Evolutionary conservation across 2,113 vertebrate genomes (phyloP).

Genomic region (Lynx canadensis): DNA sequence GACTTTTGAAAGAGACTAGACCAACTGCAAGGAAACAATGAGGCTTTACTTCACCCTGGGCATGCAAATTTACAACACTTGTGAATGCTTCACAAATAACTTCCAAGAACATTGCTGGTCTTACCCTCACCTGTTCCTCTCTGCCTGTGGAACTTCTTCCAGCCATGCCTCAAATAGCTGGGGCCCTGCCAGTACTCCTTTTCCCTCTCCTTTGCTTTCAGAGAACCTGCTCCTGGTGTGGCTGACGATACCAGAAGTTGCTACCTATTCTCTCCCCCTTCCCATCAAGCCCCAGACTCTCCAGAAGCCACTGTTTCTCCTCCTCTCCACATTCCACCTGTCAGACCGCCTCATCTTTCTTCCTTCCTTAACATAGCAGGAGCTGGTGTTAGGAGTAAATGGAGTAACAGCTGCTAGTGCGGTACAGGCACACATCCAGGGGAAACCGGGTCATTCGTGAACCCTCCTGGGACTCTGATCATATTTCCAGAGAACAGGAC

Average conservation of each 20-base stretch:
- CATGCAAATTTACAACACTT: neutral
- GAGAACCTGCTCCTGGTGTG: no score
- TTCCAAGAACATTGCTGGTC: neutral
- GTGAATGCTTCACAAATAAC: neutral
- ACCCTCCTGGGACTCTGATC: neutral
- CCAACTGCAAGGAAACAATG: neutral
- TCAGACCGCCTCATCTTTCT: neutral
- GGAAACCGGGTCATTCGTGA: neutral
- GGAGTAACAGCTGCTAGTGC: neutral
- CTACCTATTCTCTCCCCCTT: neutral
- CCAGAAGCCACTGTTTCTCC: neutral
- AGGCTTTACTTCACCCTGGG: neutral
- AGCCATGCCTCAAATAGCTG: neutral
- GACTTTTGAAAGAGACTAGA: neutral
- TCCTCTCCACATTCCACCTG: neutral
- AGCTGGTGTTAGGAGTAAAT: neutral
- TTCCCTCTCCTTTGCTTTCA: neutral
- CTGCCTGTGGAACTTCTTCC: neutral
- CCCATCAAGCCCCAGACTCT: neutral
- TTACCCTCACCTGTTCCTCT: neutral
- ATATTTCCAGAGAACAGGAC: neutral
- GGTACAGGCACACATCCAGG: neutral
- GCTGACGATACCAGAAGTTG: neutral
- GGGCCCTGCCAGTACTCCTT: fast-evolving
- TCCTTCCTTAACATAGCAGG: neutral